Percentiles rank a stretch among this genome's conserved stretches.
Conservation (phyloP, 23 tunicate genomes). For the Trididemnum miniatum region DNA sequence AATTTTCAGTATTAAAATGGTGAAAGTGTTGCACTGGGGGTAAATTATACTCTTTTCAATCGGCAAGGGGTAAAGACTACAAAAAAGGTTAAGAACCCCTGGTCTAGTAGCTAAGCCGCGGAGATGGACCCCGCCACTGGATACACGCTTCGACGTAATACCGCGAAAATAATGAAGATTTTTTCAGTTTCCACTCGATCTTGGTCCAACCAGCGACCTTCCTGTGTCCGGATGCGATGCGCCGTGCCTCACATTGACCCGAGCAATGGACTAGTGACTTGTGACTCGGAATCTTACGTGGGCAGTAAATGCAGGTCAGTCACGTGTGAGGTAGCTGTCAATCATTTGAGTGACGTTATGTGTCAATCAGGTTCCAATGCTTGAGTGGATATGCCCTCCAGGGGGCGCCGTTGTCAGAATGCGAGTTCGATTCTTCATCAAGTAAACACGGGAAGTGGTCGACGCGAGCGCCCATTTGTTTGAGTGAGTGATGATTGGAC, state of each 20-base stretch:
- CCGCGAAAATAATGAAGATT: no score
- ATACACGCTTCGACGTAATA: no score
- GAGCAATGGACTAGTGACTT: background rate
- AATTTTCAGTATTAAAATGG: no score
- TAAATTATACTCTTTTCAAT: no score
- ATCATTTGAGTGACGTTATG: background rate
- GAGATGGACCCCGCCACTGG: no score
- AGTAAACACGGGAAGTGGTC: background rate
- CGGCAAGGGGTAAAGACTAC: no score
- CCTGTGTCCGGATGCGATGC: background rate
- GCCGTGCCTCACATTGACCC: background rate
- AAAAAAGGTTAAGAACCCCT: no score
- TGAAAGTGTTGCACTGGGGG: no score
- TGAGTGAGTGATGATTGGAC: no score
- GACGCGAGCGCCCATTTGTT: background rate
- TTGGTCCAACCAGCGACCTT: background rate
- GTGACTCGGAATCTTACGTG: background rate
- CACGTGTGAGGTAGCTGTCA: no score
- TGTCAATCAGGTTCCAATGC: background rate
- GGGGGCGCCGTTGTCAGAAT: background rate
- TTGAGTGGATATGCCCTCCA: background rate
- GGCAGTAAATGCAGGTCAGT: constrained; percentile 3
- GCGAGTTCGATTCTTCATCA: background rate
- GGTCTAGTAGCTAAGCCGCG: no score
- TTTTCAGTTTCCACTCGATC: background rate